A percentile compares a stretch with the other conserved stretches of the same genome.
phyloP scores from a whole-genome alignment of 2,113 vertebrate species.

The Martes martes region DNA sequence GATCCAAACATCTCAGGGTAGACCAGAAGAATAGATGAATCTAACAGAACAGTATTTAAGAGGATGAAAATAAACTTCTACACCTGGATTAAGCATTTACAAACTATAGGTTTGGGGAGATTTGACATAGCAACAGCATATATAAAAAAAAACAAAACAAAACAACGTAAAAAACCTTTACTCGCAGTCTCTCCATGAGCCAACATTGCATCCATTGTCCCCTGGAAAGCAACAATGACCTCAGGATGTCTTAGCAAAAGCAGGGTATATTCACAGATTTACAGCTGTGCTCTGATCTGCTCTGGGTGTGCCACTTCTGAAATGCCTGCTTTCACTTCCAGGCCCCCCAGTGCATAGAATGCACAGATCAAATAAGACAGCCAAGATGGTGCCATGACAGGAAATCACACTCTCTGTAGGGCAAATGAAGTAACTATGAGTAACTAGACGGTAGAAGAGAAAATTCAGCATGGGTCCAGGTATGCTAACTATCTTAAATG shows the following conservation, averaged over 20 bases:
- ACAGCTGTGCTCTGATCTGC: background rate
- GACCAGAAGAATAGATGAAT: background rate
- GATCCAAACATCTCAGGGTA: background rate
- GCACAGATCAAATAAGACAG: rapidly evolving
- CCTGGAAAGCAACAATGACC: background rate
- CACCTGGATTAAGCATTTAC: background rate
- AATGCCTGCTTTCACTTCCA: background rate
- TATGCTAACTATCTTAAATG: background rate
- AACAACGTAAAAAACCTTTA: background rate
- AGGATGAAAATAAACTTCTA: constrained; percentile 12
- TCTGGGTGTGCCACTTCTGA: too few species aligned
- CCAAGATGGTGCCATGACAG: too few species aligned
- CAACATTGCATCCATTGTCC: background rate
- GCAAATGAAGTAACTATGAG: background rate
- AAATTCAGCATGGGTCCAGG: background rate
- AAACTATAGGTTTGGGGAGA: background rate
- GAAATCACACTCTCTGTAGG: background rate
- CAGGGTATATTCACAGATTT: background rate
- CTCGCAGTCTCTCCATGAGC: background rate
- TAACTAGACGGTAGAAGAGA: background rate
- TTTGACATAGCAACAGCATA: background rate
- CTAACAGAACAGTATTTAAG: constrained; percentile 5
- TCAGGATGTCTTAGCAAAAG: background rate
- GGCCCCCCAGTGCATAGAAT: background rate
- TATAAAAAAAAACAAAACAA: background rate